Evolutionary conservation across 2,888 invertebrate genomes (phyloP).

Genomic region (Agrochola lychnidis): DNA sequence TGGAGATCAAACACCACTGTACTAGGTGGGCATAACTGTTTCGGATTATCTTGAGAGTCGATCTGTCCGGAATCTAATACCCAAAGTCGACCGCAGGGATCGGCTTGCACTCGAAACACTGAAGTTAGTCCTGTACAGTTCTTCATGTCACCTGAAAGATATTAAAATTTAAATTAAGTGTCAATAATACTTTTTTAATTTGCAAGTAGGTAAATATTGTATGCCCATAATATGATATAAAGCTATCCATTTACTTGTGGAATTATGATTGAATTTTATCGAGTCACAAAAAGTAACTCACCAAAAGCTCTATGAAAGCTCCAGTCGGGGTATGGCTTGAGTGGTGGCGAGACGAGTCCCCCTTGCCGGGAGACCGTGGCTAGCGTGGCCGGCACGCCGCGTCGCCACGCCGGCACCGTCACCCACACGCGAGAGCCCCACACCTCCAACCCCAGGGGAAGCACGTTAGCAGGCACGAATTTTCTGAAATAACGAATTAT

Average conservation of each 20-base stretch:
- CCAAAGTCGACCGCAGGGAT: constrained; percentile 95
- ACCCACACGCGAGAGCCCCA: constrained; percentile 93
- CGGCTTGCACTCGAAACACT: constrained; percentile 94
- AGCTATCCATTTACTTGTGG: neutral
- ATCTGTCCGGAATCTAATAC: constrained; percentile 95
- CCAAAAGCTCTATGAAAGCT: constrained; percentile 91
- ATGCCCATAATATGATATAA: neutral
- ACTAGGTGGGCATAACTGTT: constrained; percentile 94
- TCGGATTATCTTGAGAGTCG: constrained; percentile 91
- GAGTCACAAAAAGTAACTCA: constrained; percentile 70
- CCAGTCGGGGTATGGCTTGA: constrained; percentile 95
- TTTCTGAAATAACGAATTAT: constrained; percentile 77
- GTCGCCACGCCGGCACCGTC: constrained; percentile 94
- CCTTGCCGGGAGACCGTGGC: constrained; percentile 92
- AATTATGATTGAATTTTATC: neutral
- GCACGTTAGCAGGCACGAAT: constrained; percentile 93
- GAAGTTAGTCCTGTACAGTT: constrained; percentile 93
- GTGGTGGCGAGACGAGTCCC: constrained; percentile 89
- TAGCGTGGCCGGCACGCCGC: constrained; percentile 94
- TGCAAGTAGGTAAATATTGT: neutral
- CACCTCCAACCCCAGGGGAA: constrained; percentile 94
- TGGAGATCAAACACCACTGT: constrained; percentile 93
- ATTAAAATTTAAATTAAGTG: neutral
- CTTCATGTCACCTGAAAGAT: constrained; percentile 69
- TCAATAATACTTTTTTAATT: neutral